A percentile compares a stretch with the other conserved stretches of the same genome.
These are phyloP conservation scores for Xylota segnis DNA, from an alignment of 2,888 invertebrate genomes.

Conservation along the genomic window DNA sequence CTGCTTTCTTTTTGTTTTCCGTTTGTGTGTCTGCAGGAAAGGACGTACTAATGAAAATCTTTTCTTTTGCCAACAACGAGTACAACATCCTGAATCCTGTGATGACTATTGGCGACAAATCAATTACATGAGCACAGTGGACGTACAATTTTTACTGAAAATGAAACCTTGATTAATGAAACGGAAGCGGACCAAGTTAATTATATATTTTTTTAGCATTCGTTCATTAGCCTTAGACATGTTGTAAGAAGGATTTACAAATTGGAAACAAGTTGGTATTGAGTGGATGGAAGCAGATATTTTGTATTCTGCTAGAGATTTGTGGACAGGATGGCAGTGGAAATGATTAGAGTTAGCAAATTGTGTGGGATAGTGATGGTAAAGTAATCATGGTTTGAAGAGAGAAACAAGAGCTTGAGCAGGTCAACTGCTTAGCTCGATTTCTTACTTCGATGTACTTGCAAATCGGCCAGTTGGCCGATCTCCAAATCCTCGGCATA, in stretches of 20 bases:
- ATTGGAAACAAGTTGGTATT: neutral
- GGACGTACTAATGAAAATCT: constrained; percentile 18
- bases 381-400: neutral
- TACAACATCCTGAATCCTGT: neutral
- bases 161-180: constrained; percentile 28
- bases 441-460: too few species aligned
- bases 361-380: neutral
- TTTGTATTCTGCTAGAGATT: neutral
- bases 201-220: neutral
- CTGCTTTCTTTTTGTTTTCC: constrained; percentile 8
- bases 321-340: neutral
- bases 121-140: neutral
- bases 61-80: neutral
- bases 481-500: too few species aligned
- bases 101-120: constrained; percentile 13
- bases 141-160: constrained; percentile 7
- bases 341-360: neutral
- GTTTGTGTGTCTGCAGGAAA: neutral
- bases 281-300: neutral
- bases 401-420: too few species aligned
- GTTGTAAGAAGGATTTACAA: constrained; percentile 4
- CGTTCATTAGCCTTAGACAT: constrained; percentile 5
- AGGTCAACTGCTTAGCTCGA: too few species aligned
- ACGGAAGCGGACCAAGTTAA: neutral
- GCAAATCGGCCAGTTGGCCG: too few species aligned